Base-by-base conservation (phyloP, 2,888 invertebrate genomes). In the Rhagonycha lutea region DNA sequence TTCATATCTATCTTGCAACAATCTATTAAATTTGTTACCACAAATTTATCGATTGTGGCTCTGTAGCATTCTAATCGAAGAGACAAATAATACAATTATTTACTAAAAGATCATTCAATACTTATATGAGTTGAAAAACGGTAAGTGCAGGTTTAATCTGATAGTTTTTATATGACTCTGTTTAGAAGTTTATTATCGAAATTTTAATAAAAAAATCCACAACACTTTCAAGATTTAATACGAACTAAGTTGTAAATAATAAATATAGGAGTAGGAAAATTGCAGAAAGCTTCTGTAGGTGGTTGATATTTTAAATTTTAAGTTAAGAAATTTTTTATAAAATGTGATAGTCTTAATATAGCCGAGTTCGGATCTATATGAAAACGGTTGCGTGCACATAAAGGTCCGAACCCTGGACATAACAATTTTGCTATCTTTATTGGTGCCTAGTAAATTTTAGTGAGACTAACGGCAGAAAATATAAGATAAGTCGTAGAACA, bases 1-100 rank as follows among this genome's bases (percentile, higher is more conserved):
- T 77, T 77, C 77, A 77, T 73, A 76, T 76, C 73, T 77, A 73
- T 74, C 74, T 73, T 72, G 68, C 60, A 69, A 67, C 73, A 74
- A 65, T 77, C 72, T 68, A 74, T 74, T 68, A 61, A 72, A 29
- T 61, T 74, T 72, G 72, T 69, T 74, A 23, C 65, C 60, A 60
- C 72, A 75, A 69, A 65, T 77, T 71, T 72, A 74, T 74, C 69
- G 74, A 74, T 74, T 77, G 72, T 68, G 60, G 69, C 63, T 65
- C 18, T 76, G 76, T 73, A 76, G 76, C 68, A 67, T 76, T 76
- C 76, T 73, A 76, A 76, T 73, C 67, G 70, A 76, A 69, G 14
- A 72, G 76, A 76, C 76, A 76, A 76, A 76, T 76, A 76, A 76
- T 75, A 68, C 73, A 76, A 24, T 65, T 65, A 24, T 65, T 65